These are phyloP conservation scores for Horisme vitalbata DNA, from an alignment of 2,888 invertebrate species.

Conservation along the genomic window DNA sequence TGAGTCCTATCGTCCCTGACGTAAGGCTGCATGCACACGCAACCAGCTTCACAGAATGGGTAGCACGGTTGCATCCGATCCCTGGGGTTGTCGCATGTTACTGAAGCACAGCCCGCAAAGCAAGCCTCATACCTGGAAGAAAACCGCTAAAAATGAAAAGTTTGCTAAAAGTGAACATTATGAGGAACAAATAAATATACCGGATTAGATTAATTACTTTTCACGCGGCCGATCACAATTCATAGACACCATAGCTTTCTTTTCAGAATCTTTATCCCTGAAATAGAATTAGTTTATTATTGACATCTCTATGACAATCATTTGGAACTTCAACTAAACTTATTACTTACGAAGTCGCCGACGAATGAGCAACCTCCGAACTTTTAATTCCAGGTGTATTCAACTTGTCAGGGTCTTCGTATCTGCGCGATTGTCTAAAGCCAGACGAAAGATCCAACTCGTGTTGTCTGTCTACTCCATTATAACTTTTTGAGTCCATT, in stretches of 20 bases:
- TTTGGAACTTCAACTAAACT: slow-evolving; percentile 11
- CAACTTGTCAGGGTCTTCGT: slow-evolving; percentile 54
- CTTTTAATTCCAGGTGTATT: slow-evolving; percentile 48
- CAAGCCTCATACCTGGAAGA: slow-evolving; percentile 63
- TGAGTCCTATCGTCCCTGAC: slow-evolving; percentile 76
- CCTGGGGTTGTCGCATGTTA: slow-evolving; percentile 74
- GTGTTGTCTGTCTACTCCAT: slow-evolving; percentile 45
- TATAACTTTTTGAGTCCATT: slow-evolving; percentile 47
- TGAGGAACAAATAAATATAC: not conserved
- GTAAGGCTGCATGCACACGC: slow-evolving; percentile 67
- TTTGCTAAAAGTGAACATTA: not conserved
- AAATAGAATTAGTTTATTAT: slow-evolving; percentile 11
- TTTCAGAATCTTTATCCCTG: slow-evolving; percentile 65
- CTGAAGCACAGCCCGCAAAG: slow-evolving; percentile 73
- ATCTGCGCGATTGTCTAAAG: slow-evolving; percentile 49
- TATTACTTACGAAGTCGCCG: slow-evolving; percentile 40
- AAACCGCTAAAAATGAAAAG: not conserved
- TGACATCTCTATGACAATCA: not conserved
- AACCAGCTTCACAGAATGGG: slow-evolving; percentile 76
- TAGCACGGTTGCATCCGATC: slow-evolving; percentile 74
- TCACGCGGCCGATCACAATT: slow-evolving; percentile 70
- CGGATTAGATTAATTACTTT: slow-evolving; percentile 31
- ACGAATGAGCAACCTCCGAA: slow-evolving; percentile 47
- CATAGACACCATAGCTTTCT: slow-evolving; percentile 51
- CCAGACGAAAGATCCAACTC: slow-evolving; percentile 44